Evolutionary conservation across 2,113 vertebrate species (phyloP).

Genomic region (Odocoileus virginianus): DNA sequence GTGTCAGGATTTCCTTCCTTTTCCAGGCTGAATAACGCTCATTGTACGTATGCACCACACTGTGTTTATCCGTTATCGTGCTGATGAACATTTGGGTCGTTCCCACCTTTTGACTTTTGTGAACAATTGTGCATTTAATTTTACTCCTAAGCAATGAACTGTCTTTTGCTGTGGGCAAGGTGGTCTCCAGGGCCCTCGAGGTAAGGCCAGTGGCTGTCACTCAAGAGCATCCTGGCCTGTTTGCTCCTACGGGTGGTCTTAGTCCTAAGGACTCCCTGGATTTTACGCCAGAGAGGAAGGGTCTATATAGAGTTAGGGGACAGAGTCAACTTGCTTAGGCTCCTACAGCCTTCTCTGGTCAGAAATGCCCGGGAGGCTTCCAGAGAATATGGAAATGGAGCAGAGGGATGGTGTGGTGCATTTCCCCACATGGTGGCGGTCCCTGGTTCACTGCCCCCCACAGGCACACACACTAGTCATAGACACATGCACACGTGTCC

Average conservation of each 20-base stretch:
- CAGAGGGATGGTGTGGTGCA: background rate
- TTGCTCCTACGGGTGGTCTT: background rate
- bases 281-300: background rate
- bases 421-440: fast-evolving
- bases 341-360: background rate
- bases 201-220: background rate
- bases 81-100: background rate
- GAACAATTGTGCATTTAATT: background rate
- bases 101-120: background rate
- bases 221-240: background rate
- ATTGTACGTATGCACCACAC: fast-evolving
- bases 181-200: fast-evolving
- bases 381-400: background rate
- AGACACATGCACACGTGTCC: background rate
- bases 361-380: background rate
- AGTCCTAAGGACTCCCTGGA: background rate
- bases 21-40: background rate
- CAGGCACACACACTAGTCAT: background rate
- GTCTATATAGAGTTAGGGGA: fast-evolving
- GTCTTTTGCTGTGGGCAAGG: background rate
- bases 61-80: no score
- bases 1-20: background rate
- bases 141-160: background rate
- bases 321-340: background rate
- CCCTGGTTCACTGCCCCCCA: background rate